Base-by-base conservation (phyloP, 2,888 invertebrate genomes). In the Scaptomyza parva region DNA sequence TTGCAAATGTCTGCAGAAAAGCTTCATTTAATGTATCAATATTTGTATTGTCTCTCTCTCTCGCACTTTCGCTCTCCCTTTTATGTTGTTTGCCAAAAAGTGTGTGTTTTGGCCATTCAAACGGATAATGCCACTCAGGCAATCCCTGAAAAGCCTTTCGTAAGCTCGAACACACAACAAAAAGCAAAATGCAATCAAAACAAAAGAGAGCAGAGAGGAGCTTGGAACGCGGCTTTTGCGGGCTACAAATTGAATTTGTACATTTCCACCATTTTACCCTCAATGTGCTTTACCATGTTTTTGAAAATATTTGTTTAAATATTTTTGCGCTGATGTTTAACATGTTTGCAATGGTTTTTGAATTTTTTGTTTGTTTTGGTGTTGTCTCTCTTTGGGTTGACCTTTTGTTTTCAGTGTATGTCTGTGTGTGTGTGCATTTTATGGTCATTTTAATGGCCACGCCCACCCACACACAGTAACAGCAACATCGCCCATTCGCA, bases 221-320 rank as follows among this genome's bases (percentile, higher is more conserved):
- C 7, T 60, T 41, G 41, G 62, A 59, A 61, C 57, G 73, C 53
- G 55, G 67, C 61, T 55, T 66, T 81, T 75, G 68, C 48, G 72
- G 59, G 26, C 43, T 28, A 17, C 48, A 69, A 78, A 80, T 84
- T 80, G 69, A 80, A 75, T 82, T 78, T 65, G 52, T 35, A 24
- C 48, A 40, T 45, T 47, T n/a, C n/a, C n/a, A n/a, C n/a, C n/a
- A n/a, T n/a, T n/a, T n/a, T n/a, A n/a, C n/a, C n/a, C n/a, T n/a
- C n/a, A n/a, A n/a, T n/a, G n/a, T n/a, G n/a, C n/a, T n/a, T n/a
- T n/a, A n/a, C n/a, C n/a, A n/a, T n/a, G n/a, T n/a, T 53, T 70
- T 22, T 28, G 63, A 47, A 59, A 82, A 85, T 80, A 79, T 73
- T 83, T 78, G 73, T 61, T 78, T 64, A 54, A 76, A 83, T 86